Percentiles rank a stretch among this genome's conserved stretches.
Conservation (phyloP, 2,113 vertebrate genomes). For the Larimichthys polyactis region DNA sequence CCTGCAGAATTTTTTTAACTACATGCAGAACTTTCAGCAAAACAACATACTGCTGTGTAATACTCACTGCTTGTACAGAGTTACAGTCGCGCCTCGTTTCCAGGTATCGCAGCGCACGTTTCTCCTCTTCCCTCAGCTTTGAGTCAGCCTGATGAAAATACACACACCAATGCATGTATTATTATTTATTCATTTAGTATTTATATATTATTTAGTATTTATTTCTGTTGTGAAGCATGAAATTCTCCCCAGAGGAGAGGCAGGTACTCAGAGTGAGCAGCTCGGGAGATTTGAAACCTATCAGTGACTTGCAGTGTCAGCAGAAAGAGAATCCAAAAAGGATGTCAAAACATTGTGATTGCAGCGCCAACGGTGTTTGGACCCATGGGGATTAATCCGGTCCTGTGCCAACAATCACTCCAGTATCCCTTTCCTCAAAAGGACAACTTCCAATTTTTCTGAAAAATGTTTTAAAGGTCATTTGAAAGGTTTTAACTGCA, state of each 20-base stretch:
- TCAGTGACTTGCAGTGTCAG: not conserved
- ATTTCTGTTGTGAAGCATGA: not conserved
- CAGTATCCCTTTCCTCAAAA: not conserved
- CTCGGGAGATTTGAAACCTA: not conserved
- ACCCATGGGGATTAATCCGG: not conserved
- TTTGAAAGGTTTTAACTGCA: not conserved
- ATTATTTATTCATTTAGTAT: too few species aligned
- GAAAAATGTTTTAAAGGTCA: not conserved
- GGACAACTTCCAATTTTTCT: not conserved
- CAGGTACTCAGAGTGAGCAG: not conserved
- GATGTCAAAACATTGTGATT: not conserved
- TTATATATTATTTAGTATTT: not conserved
- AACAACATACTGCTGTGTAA: not conserved
- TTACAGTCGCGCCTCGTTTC: conserved; percentile 99
- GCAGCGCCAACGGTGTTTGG: not conserved
- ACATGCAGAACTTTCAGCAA: not conserved
- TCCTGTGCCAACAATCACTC: not conserved
- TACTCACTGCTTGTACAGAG: conserved; percentile 98
- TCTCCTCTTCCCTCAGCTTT: conserved; percentile 98
- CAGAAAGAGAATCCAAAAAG: not conserved
- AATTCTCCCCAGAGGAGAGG: not conserved
- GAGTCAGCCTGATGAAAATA: conserved; percentile 90
- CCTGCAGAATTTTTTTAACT: not conserved
- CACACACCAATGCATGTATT: too few species aligned
- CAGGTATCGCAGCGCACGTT: conserved; percentile 96